Conservation (phyloP, 2,113 vertebrate genomes). For the Atlantisia rogersi region DNA sequence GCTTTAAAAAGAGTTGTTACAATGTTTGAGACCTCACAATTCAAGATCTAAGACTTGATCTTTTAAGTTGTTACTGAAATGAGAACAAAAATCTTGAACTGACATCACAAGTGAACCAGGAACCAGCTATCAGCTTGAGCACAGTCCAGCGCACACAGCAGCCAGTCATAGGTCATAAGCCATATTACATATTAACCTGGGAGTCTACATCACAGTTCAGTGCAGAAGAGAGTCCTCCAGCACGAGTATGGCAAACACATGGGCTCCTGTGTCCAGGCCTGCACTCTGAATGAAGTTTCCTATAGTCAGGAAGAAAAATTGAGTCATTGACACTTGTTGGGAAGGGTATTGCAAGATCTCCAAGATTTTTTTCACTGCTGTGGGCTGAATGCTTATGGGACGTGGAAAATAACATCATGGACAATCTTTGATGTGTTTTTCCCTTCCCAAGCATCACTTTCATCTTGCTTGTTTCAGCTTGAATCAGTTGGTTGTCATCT, state of each 20-base stretch:
- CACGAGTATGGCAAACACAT: neutral
- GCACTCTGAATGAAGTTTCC: neutral
- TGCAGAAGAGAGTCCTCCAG: neutral
- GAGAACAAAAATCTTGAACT: neutral
- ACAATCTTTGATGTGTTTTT: neutral
- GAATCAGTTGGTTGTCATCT: neutral
- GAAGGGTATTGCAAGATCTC: neutral
- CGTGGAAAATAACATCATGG: neutral
- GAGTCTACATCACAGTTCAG: accelerated
- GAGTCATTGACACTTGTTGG: accelerated
- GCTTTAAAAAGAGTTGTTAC: neutral
- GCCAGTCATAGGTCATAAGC: neutral
- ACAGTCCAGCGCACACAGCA: neutral
- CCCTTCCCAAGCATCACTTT: neutral
- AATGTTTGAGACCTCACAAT: neutral
- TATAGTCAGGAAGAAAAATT: neutral
- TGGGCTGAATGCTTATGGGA: neutral
- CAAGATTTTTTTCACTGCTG: neutral
- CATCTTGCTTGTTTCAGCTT: neutral
- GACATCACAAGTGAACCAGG: neutral
- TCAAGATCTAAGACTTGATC: neutral
- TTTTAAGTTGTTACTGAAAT: neutral
- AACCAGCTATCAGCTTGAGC: neutral
- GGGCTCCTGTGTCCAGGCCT: neutral
- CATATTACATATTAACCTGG: neutral